Conservation (phyloP, 2,888 invertebrate genomes). For the Azorinus chamasolen region DNA sequence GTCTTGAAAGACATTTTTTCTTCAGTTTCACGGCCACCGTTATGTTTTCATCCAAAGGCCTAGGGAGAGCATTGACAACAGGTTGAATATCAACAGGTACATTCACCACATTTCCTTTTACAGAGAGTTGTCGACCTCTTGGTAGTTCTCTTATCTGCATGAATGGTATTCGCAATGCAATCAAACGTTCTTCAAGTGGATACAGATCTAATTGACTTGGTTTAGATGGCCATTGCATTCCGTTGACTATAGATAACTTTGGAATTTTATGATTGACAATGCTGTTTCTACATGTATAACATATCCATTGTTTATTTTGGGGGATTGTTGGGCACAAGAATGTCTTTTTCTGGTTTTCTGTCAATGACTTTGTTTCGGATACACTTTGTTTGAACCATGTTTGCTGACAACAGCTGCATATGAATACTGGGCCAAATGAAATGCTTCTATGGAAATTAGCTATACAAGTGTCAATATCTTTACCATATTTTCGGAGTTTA, state of each 20-base stretch:
- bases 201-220: not conserved
- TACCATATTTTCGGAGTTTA: not conserved
- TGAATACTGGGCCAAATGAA: too few species aligned
- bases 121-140: constrained; percentile 41
- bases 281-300: too few species aligned
- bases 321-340: too few species aligned
- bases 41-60: constrained; percentile 31
- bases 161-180: not conserved
- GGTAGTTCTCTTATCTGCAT: constrained; percentile 17
- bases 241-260: too few species aligned
- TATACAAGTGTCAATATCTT: too few species aligned
- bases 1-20: constrained; percentile 39
- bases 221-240: too few species aligned
- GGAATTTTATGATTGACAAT: too few species aligned
- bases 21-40: constrained; percentile 56
- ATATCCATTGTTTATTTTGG: too few species aligned
- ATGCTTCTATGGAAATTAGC: too few species aligned
- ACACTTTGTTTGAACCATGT: constrained; percentile 6
- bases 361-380: not conserved
- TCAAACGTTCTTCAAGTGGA: not conserved
- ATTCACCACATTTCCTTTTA: constrained; percentile 54
- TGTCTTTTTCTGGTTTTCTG: too few species aligned
- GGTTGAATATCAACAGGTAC: constrained; percentile 60
- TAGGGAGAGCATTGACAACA: constrained; percentile 6
- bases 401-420: constrained; percentile 6